These are phyloP conservation scores for Bellardia pandia DNA, from an alignment of 2,888 invertebrate genomes.

Conservation along the genomic window DNA sequence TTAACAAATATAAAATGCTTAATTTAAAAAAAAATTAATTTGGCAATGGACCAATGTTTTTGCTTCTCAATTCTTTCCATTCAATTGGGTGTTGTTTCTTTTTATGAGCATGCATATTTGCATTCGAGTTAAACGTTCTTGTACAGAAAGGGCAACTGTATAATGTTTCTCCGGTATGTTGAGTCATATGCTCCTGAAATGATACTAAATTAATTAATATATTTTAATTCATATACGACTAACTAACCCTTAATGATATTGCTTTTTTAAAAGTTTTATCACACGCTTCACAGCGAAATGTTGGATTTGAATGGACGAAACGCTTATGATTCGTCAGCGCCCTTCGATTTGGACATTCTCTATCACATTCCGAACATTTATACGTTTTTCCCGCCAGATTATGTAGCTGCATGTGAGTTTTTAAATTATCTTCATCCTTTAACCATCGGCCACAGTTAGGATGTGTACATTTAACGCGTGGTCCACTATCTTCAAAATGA, in stretches of 20 bases:
- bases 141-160: constrained; percentile 83
- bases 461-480: constrained; percentile 82
- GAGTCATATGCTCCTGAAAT: constrained; percentile 82
- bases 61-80: constrained; percentile 77
- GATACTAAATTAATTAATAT: neutral
- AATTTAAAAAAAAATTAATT: constrained; percentile 8
- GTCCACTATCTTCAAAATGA: constrained; percentile 80
- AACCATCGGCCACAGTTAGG: constrained; percentile 82
- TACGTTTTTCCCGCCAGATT: constrained; percentile 75
- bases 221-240: neutral
- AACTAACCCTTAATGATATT: constrained; percentile 80
- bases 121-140: constrained; percentile 83
- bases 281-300: constrained; percentile 81
- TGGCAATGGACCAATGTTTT: constrained; percentile 77
- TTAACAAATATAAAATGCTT: neutral
- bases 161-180: constrained; percentile 83
- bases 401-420: constrained; percentile 81
- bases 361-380: constrained; percentile 80
- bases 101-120: constrained; percentile 83
- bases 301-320: constrained; percentile 81
- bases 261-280: constrained; percentile 83
- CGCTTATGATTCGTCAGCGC: constrained; percentile 82
- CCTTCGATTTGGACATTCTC: constrained; percentile 81
- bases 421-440: constrained; percentile 81
- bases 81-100: constrained; percentile 81